phyloP scores from a whole-genome alignment of 1,140 invertebrate genomes.

The Panagrolaimus sp. region DNA sequence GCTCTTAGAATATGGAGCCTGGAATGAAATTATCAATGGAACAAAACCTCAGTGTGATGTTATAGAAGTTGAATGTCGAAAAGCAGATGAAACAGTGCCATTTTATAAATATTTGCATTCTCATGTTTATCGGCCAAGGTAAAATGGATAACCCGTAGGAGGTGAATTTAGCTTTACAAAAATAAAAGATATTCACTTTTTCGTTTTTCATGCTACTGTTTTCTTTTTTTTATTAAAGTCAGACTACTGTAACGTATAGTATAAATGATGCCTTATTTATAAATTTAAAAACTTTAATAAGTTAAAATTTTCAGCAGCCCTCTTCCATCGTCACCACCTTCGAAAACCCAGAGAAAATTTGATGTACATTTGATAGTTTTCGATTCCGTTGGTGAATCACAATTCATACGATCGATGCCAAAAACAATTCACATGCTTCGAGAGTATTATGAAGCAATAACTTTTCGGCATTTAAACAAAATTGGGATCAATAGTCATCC shows the following conservation, averaged over 20 bases:
- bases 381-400: slow-evolving; percentile 14
- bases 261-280: too few relatives aligned
- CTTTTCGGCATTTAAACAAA: slow-evolving; percentile 14
- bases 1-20: neutral
- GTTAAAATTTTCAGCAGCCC: too few relatives aligned
- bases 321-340: neutral
- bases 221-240: too few relatives aligned
- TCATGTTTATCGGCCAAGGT: neutral
- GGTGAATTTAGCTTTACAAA: too few relatives aligned
- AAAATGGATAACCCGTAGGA: too few relatives aligned
- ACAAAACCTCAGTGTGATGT: neutral
- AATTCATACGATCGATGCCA: slow-evolving; percentile 22
- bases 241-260: too few relatives aligned
- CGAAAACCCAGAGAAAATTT: neutral
- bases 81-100: neutral
- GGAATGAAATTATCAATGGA: neutral
- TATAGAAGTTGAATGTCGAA: neutral
- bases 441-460: slow-evolving; percentile 23
- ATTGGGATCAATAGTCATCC: slow-evolving; percentile 29
- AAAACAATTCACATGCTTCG: slow-evolving; percentile 15
- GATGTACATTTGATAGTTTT: slow-evolving; percentile 23
- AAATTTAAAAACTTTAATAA: too few relatives aligned
- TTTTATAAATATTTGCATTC: slow-evolving; percentile 6
- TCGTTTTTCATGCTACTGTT: too few relatives aligned
- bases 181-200: too few relatives aligned